These are phyloP conservation scores for Microplitis mediator DNA, from an alignment of 1,140 invertebrate genomes.

Conservation along the genomic window DNA sequence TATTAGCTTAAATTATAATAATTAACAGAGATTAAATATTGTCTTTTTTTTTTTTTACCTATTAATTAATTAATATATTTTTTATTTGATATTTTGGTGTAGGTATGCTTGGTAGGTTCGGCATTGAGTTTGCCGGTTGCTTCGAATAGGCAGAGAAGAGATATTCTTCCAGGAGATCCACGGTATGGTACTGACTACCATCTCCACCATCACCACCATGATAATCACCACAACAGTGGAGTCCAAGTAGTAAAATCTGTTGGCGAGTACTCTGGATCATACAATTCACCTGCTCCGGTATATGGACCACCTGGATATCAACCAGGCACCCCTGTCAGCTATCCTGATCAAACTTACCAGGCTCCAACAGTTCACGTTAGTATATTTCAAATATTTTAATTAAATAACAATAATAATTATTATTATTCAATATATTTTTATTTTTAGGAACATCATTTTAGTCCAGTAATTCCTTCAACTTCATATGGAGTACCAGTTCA, in stretches of 20 bases:
- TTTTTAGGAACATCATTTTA: neutral
- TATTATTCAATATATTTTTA: neutral
- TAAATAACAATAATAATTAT: neutral
- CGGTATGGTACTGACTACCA: slow-evolving; percentile 47
- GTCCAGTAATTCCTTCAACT: neutral
- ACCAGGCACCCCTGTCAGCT: neutral
- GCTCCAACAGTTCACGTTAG: neutral
- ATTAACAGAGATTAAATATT: neutral
- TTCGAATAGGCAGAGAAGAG: slow-evolving; percentile 35
- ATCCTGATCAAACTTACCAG: neutral
- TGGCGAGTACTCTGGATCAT: slow-evolving; percentile 26
- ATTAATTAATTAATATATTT: slow-evolving; percentile 5
- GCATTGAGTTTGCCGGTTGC: slow-evolving; percentile 27
- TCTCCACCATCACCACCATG: slow-evolving; percentile 37
- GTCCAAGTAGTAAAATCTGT: slow-evolving; percentile 24
- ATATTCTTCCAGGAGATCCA: slow-evolving; percentile 52
- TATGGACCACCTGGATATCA: slow-evolving; percentile 28
- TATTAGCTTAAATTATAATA: too few relatives aligned
- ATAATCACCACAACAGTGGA: slow-evolving; percentile 28
- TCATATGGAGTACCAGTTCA: neutral
- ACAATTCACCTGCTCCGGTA: slow-evolving; percentile 12
- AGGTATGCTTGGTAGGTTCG: slow-evolving; percentile 44
- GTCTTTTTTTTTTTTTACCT: slow-evolving; percentile 21
- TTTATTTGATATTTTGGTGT: slow-evolving; percentile 29
- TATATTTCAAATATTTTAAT: neutral